A percentile compares a stretch with the other conserved stretches of the same genome.
Conservation (phyloP, 2,113 vertebrate genomes). For the Vombatus ursinus region DNA sequence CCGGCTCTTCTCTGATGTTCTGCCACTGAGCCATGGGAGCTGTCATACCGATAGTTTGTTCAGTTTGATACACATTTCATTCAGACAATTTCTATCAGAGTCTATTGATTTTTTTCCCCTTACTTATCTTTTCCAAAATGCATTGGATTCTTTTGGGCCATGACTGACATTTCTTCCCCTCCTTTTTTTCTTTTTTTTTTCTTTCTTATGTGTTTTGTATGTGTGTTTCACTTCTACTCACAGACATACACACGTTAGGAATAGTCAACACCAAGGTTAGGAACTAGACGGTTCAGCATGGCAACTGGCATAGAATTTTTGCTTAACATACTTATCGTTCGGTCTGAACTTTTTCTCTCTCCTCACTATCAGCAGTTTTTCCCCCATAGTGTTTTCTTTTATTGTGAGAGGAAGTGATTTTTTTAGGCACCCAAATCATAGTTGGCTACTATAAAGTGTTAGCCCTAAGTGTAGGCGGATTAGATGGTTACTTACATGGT, state of each 20-base stretch:
- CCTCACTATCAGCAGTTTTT: slow-evolving; percentile 6
- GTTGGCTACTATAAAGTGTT: too few species aligned
- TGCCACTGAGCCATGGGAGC: background rate
- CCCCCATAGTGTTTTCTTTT: background rate
- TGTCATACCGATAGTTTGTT: too few species aligned
- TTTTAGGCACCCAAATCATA: background rate
- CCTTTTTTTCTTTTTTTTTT: too few species aligned
- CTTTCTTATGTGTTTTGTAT: slow-evolving; percentile 56
- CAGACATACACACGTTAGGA: slow-evolving; percentile 72
- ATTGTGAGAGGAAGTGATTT: background rate
- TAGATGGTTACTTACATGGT: too few species aligned
- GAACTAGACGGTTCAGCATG: slow-evolving; percentile 62
- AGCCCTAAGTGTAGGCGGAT: too few species aligned
- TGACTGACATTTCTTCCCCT: too few species aligned
- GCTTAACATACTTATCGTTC: slow-evolving; percentile 49
- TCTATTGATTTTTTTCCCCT: slow-evolving; percentile 47
- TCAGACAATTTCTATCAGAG: background rate
- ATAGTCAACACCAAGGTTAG: slow-evolving; percentile 4
- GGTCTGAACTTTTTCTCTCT: slow-evolving; percentile 24
- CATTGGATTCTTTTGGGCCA: background rate
- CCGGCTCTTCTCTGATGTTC: too few species aligned
- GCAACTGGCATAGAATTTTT: slow-evolving; percentile 62
- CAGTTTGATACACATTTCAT: too few species aligned
- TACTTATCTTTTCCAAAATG: slow-evolving; percentile 62
- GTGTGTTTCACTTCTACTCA: slow-evolving; percentile 67